Evolutionary conservation across 2,113 vertebrate genomes (phyloP).

Genomic region (Sylvia atricapilla): DNA sequence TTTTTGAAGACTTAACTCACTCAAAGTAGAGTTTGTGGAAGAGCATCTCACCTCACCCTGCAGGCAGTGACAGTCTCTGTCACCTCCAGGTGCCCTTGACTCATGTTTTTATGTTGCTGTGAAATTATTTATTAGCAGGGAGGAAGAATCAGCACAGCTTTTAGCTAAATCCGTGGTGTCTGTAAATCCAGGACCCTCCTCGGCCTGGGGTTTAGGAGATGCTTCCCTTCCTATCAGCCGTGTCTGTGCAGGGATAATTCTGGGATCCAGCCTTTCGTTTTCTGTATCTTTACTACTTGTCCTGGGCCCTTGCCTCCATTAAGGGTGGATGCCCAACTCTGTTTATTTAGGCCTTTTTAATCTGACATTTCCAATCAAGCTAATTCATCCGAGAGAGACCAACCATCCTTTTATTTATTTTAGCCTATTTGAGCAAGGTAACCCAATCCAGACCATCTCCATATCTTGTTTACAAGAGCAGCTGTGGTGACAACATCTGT

Average conservation of each 20-base stretch:
- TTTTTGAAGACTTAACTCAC: neutral
- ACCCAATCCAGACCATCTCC: conserved; percentile 74
- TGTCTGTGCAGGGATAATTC: neutral
- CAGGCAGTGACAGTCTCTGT: neutral
- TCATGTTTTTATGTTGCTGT: neutral
- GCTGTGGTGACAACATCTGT: conserved; percentile 70
- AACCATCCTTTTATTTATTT: conserved; percentile 80
- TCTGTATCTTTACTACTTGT: neutral
- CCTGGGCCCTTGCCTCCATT: conserved; percentile 46
- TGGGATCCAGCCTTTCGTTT: neutral
- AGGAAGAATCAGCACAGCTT: neutral
- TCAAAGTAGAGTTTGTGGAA: neutral
- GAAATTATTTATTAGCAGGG: neutral
- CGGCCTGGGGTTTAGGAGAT: neutral
- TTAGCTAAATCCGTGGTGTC: neutral
- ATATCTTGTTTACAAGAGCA: conserved; percentile 70
- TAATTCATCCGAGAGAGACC: conserved; percentile 79
- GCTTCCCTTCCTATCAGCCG: neutral
- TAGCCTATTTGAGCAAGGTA: conserved; percentile 71
- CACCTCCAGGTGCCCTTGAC: neutral
- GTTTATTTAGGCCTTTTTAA: conserved; percentile 80
- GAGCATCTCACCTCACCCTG: neutral
- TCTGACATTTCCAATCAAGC: conserved; percentile 81
- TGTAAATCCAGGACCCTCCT: neutral
- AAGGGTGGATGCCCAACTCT: conserved; percentile 52